A percentile compares a stretch with the other conserved stretches of the same genome.
These are phyloP conservation scores for Heterochromis multidens DNA, from an alignment of 2,113 vertebrate genomes.

Conservation along the genomic window DNA sequence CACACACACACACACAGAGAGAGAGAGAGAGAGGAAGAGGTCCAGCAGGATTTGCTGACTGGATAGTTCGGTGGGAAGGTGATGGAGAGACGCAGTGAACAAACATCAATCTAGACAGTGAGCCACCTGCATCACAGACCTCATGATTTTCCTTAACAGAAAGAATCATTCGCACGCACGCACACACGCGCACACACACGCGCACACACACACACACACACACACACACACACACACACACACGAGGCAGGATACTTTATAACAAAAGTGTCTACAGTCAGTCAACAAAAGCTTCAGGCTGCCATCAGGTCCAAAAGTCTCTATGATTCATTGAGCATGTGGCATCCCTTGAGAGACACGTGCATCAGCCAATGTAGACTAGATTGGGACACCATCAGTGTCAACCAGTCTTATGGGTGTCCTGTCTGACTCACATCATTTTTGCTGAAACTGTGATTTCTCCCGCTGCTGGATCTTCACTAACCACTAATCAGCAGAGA, in stretches of 20 bases:
- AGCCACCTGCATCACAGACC: conserved; percentile 39
- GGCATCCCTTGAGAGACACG: neutral
- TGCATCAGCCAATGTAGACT: neutral
- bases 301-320: neutral
- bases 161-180: neutral
- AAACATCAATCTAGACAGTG: conserved; percentile 36
- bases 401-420: neutral
- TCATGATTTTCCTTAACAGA: conserved; percentile 38
- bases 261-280: neutral
- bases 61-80: conserved; percentile 17
- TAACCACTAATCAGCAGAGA: neutral
- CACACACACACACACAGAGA: neutral
- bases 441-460: neutral
- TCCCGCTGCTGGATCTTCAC: neutral
- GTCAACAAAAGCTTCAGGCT: neutral
- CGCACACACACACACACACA: neutral
- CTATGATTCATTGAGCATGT: neutral
- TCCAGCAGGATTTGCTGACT: conserved; percentile 40
- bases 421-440: neutral
- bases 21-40: too few relatives aligned
- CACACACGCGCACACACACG: neutral
- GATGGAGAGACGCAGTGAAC: conserved; percentile 25
- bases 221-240: neutral
- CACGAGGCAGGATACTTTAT: neutral
- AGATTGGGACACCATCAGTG: neutral